phyloP scores from a whole-genome alignment of 2,888 invertebrate genomes.

The Biston betularia region DNA sequence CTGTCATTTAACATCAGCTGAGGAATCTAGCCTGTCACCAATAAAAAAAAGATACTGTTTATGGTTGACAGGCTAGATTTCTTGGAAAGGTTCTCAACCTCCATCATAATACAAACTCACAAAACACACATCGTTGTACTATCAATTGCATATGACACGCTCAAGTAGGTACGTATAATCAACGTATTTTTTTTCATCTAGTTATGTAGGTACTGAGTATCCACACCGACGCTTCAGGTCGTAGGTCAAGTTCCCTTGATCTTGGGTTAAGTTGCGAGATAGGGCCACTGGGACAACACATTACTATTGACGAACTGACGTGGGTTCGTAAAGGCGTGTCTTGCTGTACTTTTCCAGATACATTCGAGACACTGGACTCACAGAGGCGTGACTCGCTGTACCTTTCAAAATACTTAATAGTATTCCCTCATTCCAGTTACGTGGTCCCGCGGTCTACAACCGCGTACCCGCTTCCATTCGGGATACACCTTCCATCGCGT shows the following conservation, averaged over 20 bases:
- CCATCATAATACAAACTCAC: too few relatives aligned
- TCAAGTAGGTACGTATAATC: slow-evolving; percentile 44
- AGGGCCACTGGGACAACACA: not conserved
- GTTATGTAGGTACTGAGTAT: slow-evolving; percentile 2
- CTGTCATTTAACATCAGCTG: too few relatives aligned
- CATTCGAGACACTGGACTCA: not conserved
- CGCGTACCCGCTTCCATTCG: too few relatives aligned
- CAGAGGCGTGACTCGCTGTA: too few relatives aligned
- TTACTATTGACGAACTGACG: slow-evolving; percentile 7
- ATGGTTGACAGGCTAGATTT: too few relatives aligned
- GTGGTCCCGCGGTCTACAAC: too few relatives aligned
- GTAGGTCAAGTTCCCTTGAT: slow-evolving; percentile 48
- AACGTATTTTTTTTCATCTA: slow-evolving; percentile 10
- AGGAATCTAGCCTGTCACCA: too few relatives aligned
- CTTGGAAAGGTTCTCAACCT: too few relatives aligned
- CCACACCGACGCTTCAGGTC: slow-evolving; percentile 23
- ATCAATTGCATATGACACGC: not conserved
- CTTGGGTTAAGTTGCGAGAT: slow-evolving; percentile 45
- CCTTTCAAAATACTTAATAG: too few relatives aligned
- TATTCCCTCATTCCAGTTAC: too few relatives aligned
- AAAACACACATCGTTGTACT: not conserved
- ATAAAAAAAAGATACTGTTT: too few relatives aligned
- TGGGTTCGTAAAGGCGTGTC: not conserved
- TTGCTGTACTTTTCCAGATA: not conserved
- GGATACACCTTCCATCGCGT: too few relatives aligned